Conservation (phyloP, 2,113 vertebrate species). For the Labeo rohita region DNA sequence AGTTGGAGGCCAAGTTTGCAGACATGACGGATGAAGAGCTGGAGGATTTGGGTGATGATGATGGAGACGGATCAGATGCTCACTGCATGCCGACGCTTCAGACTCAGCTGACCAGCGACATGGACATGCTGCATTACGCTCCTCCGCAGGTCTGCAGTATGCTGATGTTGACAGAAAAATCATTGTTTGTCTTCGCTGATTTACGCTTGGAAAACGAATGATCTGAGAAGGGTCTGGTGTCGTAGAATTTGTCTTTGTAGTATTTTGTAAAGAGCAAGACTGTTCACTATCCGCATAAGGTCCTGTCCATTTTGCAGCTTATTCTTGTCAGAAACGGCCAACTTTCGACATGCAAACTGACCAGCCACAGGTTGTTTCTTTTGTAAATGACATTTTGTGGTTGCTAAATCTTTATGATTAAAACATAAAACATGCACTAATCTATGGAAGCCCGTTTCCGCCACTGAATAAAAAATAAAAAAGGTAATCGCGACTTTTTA, state of each 20-base stretch:
- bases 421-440: no score
- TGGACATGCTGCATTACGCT: conserved; percentile 94
- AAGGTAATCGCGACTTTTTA: no score
- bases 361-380: no score
- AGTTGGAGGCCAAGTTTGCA: conserved; percentile 97
- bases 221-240: not conserved
- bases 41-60: conserved; percentile 95
- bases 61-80: conserved; percentile 86
- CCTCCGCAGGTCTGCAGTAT: conserved; percentile 85
- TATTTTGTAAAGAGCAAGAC: not conserved
- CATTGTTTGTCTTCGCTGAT: not conserved
- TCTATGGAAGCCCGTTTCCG: no score
- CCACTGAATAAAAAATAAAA: no score
- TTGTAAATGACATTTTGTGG: no score
- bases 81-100: conserved; percentile 88
- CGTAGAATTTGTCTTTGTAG: not conserved
- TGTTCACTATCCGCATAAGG: not conserved
- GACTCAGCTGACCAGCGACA: conserved; percentile 84
- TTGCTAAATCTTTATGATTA: no score
- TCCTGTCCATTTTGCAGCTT: not conserved
- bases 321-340: not conserved
- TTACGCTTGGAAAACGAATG: not conserved
- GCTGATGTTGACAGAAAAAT: not conserved
- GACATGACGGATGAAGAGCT: conserved; percentile 96
- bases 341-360: not conserved